phyloP scores from a whole-genome alignment of 2,888 invertebrate genomes.

The Ferdinandea cuprea region DNA sequence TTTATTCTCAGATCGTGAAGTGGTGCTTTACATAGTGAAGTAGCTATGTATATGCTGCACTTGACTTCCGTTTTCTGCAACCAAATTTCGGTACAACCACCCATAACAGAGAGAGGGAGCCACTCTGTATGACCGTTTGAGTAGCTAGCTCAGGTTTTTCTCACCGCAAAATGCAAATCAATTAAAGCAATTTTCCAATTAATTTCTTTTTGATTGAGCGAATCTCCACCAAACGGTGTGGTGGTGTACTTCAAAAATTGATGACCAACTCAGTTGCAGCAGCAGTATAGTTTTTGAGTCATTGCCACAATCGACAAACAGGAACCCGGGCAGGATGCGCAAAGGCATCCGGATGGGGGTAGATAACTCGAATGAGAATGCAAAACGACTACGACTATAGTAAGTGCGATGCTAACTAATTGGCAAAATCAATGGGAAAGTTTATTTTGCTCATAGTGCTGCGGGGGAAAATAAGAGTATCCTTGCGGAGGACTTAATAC shows the following conservation, averaged over 20 bases:
- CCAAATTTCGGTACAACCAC: not conserved
- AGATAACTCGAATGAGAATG: slow-evolving; percentile 17
- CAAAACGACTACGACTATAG: slow-evolving; percentile 48
- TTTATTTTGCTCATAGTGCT: slow-evolving; percentile 35
- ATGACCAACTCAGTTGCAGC: slow-evolving; percentile 41
- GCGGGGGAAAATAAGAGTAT: slow-evolving; percentile 3
- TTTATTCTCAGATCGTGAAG: slow-evolving; percentile 8
- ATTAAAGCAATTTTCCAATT: slow-evolving; percentile 75
- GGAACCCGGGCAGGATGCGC: slow-evolving; percentile 3
- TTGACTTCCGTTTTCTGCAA: slow-evolving; percentile 46
- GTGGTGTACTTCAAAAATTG: slow-evolving; percentile 64
- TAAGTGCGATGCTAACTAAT: slow-evolving; percentile 58
- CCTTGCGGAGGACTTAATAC: slow-evolving; percentile 27
- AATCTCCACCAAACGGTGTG: slow-evolving; percentile 42
- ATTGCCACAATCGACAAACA: slow-evolving; percentile 28
- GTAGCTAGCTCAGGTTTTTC: slow-evolving; percentile 17
- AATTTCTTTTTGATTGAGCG: slow-evolving; percentile 73
- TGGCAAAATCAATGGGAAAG: slow-evolving; percentile 63
- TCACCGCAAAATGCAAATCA: slow-evolving; percentile 66
- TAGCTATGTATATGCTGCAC: slow-evolving; percentile 40
- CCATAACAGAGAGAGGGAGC: not conserved
- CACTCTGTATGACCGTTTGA: slow-evolving; percentile 12
- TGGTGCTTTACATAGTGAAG: slow-evolving; percentile 30
- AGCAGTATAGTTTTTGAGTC: slow-evolving; percentile 37
- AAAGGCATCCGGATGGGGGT: too few relatives aligned